Evolutionary conservation across 2,797 vertebrate genomes (phyloP), one percentile per base, ranked within the genome.

Genomic region (Microcaecilia unicolor): DNA sequence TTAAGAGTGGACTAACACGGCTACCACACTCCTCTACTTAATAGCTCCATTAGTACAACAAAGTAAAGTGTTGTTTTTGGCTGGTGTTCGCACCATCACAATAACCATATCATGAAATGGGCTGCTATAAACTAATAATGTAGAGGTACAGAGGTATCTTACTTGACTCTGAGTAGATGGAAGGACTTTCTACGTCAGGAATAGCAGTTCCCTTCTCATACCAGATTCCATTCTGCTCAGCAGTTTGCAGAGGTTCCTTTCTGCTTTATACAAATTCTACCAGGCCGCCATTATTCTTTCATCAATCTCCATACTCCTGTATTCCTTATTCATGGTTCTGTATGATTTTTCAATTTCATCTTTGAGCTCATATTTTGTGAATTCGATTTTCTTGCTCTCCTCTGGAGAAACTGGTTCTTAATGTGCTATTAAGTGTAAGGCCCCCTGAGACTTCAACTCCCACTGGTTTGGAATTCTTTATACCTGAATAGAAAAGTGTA

Each of bases 391-490:
- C 49, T 49, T 47, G 25, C 38, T 52, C 53, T 53, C 41, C 33
- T 42, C 50, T 53, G 31, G 44, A 53, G 39, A 33, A 35, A 47
- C 57, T 37, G 14, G 53, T 36, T 53, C 44, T 22, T 50, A 49
- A 50, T 50, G 13, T 47, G 34, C 50, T 43, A 28, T 53, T 53
- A 47, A 44, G 34, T 28, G 38, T 46, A 36, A 61, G 28, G 53
- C 53, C 49, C n/a, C 53, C 18, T 26, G 42, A 42, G 49, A 57
- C 9, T 39, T 26, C 22, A 39, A 28, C 15, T 50, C 34, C 34
- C 41, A 6, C 18, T 20, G 44, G 58, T 38, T 50, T 33, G 2
- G 9, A 37, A 49, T 44, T 34, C 36, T 15, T 31, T 42, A 44
- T 47, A 49, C 18, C 44, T 35, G 33, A 38, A 53, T 57, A 50